Evolutionary conservation across 1,140 invertebrate genomes (phyloP).

Genomic region (Pissodes strobi): DNA sequence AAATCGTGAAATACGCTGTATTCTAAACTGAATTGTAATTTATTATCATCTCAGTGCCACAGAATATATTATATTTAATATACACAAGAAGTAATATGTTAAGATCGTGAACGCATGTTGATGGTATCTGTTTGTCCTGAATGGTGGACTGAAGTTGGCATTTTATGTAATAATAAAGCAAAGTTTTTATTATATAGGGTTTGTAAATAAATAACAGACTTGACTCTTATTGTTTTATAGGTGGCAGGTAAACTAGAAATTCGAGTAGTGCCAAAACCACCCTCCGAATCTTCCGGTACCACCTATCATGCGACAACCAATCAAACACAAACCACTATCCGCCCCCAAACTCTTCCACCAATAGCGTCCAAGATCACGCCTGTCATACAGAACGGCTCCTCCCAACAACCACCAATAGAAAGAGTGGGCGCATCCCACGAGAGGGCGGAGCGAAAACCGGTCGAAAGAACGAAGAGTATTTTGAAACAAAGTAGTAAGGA

Average conservation of each 20-base stretch:
- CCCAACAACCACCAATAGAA: neutral
- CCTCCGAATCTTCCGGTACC: conserved; percentile 18
- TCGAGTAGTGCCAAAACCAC: conserved; percentile 66
- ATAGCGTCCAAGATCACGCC: conserved; percentile 19
- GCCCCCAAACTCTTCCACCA: conserved; percentile 29
- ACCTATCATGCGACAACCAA: conserved; percentile 18
- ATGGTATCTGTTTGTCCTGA: too few relatives aligned
- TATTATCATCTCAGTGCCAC: too few relatives aligned
- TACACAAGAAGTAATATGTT: too few relatives aligned
- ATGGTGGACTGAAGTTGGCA: too few relatives aligned
- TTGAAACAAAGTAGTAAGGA: conserved; percentile 54
- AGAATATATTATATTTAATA: too few relatives aligned
- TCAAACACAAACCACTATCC: conserved; percentile 6
- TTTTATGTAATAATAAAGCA: too few relatives aligned
- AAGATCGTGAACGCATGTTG: too few relatives aligned
- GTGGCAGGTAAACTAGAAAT: conserved; percentile 75
- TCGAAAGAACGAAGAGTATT: conserved; percentile 52
- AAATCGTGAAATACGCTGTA: too few relatives aligned
- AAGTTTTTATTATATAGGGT: too few relatives aligned
- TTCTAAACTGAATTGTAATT: too few relatives aligned
- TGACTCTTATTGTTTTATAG: conserved; percentile 42
- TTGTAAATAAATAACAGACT: too few relatives aligned
- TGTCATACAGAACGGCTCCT: conserved; percentile 14
- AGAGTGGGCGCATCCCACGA: conserved; percentile 10
- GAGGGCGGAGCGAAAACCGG: conserved; percentile 30